Base-by-base conservation (phyloP, 37 sponge, comb jelly and placozoan genomes). In the Diacarnus erythraeanus region DNA sequence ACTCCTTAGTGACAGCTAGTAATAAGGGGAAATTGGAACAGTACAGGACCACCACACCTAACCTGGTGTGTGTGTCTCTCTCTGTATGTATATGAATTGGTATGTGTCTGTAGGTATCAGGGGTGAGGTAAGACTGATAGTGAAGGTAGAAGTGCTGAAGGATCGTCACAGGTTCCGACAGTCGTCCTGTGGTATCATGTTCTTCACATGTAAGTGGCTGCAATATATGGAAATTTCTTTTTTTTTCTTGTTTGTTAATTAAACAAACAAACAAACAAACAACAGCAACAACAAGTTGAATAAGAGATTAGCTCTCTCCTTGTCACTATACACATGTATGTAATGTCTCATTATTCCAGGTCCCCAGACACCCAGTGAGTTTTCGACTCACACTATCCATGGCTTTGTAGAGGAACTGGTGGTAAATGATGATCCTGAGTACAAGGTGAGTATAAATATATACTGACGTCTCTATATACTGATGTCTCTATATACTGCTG, bases 341-440 rank as follows among this genome's bases (percentile, higher is more conserved):
- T 74, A 43, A 8, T 41, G 30, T 61, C 54, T 39, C 20, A n/a
- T n/a, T n/a, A n/a, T n/a, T 60, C 33, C 30, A 88, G 88, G 83
- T 36, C 63, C 69, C 2, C 61, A 38, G 31, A 77, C 76, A 1
- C 88, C 88, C 20, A 34, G 42, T 17, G 64, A 72, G 21, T 81
- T 39, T 56, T 51, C 37, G 0, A 38, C 69, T 25, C 72, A 35
- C 23, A 47, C 77, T 6, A 51, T 94, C 35, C 79, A 77, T 42
- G 95, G 95, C 29, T 94, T 97, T 77, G 89, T 97, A 17, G 97
- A 97, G 67, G 97, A 94, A 67, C 85, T 97, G 79, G 92, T 94
- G 4, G 86, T 97, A 26, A 90, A 94, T 40, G 92, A 94, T 44
- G 97, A 97, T 70, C 97, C 97, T 21, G 97, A 97, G 71, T 88